Evolutionary conservation across 2,797 vertebrate genomes (phyloP).

Genomic region (Neosilurus mollespiculum): DNA sequence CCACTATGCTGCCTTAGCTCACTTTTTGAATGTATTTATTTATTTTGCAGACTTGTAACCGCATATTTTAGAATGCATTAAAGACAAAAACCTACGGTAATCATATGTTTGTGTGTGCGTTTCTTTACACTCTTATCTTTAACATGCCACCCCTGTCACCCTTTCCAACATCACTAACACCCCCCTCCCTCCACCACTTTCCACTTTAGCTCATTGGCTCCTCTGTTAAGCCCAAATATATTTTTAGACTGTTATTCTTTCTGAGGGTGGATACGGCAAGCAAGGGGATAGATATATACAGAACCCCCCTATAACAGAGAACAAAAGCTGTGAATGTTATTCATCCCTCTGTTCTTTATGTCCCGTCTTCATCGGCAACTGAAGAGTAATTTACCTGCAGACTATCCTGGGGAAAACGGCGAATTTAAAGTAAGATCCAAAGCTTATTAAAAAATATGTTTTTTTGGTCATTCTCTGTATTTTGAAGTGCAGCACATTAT

Average conservation of each 20-base stretch:
- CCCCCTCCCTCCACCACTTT: conserved; percentile 33
- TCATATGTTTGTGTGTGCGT: conserved; percentile 9
- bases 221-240: conserved; percentile 54
- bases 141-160: conserved; percentile 43
- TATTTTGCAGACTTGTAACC: conserved; percentile 4
- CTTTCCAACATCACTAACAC: conserved; percentile 47
- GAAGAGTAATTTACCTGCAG: conserved; percentile 15
- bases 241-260: conserved; percentile 57
- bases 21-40: conserved; percentile 25
- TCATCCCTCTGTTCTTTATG: conserved; percentile 3
- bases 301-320: conserved; percentile 38
- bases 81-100: conserved; percentile 25
- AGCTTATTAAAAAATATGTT: background rate
- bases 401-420: conserved; percentile 2
- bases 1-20: background rate
- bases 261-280: conserved; percentile 50
- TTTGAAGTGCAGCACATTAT: background rate
- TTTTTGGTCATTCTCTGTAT: background rate
- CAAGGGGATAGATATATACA: conserved; percentile 52
- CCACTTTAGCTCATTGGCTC: conserved; percentile 54
- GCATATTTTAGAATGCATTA: conserved; percentile 23
- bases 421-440: conserved; percentile 42
- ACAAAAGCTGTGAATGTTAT: conserved; percentile 28
- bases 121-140: conserved; percentile 40
- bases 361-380: background rate